Evolutionary conservation across 2,113 vertebrate genomes (phyloP).

Genomic region (Tor tambroides): DNA sequence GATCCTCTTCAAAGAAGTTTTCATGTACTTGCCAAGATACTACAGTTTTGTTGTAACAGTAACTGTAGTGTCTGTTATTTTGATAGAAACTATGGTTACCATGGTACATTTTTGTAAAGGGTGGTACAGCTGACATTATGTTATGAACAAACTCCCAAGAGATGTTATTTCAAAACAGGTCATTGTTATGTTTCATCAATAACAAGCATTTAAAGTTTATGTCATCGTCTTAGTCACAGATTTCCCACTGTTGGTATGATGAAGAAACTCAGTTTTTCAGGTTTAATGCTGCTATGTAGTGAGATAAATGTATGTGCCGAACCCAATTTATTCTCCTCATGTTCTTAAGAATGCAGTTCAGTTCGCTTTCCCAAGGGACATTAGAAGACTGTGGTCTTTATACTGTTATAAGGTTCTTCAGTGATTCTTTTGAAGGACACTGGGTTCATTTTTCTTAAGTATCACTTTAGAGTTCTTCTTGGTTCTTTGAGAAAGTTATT

Average conservation of each 20-base stretch:
- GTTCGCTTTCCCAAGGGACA: neutral
- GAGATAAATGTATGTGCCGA: neutral
- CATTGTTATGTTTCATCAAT: neutral
- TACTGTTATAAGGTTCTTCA: neutral
- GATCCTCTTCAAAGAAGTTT: neutral
- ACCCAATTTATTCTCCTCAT: neutral
- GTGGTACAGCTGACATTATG: neutral
- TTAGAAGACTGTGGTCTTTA: neutral
- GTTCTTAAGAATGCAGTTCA: neutral
- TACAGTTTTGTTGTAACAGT: neutral
- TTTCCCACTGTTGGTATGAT: neutral
- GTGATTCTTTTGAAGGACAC: neutral
- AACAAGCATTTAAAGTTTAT: neutral
- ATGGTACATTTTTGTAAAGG: neutral
- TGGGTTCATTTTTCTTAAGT: neutral
- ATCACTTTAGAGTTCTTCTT: neutral
- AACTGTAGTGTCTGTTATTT: neutral
- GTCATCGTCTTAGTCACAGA: neutral
- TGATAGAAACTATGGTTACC: neutral
- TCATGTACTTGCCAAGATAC: neutral
- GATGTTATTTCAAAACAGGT: neutral
- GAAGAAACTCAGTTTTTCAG: neutral
- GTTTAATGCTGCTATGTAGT: neutral
- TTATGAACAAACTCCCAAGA: neutral
- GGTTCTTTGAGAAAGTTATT: neutral